Percentiles rank a stretch among this genome's conserved stretches.
Evolutionary conservation across 2,113 vertebrate genomes (phyloP).

Genomic region (Rhagologus leucostigma): DNA sequence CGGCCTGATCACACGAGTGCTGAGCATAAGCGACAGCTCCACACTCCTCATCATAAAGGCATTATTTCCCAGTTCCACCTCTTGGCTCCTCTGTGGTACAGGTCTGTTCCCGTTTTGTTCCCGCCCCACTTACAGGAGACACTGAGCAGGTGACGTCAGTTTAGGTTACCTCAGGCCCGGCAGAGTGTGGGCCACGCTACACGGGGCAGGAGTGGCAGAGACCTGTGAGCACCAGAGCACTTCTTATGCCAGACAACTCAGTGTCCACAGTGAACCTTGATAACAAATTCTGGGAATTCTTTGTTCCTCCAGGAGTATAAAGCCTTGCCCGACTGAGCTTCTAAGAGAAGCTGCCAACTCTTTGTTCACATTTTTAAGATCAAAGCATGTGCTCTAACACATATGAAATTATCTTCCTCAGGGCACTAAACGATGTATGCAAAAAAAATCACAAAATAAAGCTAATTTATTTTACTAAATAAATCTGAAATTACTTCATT

Average conservation of each 20-base stretch:
- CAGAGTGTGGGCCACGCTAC: neutral
- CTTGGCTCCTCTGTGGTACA: neutral
- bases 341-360: neutral
- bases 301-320: neutral
- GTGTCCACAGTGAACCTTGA: neutral
- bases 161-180: neutral
- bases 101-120: neutral
- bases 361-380: neutral
- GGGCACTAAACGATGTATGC: neutral
- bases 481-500: neutral
- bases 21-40: neutral
- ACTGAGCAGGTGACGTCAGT: accelerated
- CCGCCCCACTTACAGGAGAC: accelerated
- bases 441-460: neutral
- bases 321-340: neutral
- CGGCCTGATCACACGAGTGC: accelerated
- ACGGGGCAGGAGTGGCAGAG: neutral
- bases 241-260: neutral
- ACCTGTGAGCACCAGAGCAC: neutral
- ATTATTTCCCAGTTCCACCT: neutral
- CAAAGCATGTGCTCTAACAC: neutral
- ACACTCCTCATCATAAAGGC: accelerated
- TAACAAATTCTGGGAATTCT: neutral
- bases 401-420: neutral
- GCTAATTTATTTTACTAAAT: neutral